Conservation (phyloP, 2,797 vertebrate genomes). For the Nyctalus aviator region DNA sequence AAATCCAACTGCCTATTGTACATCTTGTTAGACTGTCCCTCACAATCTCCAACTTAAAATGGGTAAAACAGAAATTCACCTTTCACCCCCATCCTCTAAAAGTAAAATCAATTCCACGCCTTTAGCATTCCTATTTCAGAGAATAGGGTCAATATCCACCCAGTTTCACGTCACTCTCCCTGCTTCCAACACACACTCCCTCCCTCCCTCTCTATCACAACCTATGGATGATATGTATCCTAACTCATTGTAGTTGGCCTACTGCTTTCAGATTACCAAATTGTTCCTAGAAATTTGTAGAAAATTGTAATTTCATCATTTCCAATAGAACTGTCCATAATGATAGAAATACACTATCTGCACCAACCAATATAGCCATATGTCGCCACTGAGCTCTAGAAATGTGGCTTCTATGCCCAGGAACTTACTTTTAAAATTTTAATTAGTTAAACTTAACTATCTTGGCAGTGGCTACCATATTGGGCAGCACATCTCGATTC, state of each 20-base stretch:
- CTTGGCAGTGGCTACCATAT: not conserved
- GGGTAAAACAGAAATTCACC: not conserved
- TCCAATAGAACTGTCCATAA: not conserved
- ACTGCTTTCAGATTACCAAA: not conserved
- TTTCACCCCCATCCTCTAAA: not conserved
- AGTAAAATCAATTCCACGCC: not conserved
- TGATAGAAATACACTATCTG: not conserved
- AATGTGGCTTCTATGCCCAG: not conserved
- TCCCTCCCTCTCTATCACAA: not conserved
- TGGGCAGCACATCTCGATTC: not conserved
- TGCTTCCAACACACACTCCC: no score
- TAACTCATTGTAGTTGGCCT: not conserved
- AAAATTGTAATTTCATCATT: not conserved
- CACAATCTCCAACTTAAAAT: not conserved
- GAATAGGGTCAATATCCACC: not conserved
- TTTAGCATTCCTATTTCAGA: not conserved
- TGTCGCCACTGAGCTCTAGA: not conserved
- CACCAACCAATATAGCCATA: not conserved
- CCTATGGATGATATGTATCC: not conserved
- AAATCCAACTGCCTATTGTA: not conserved
- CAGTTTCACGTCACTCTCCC: not conserved
- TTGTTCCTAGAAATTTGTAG: slow-evolving; percentile 20
- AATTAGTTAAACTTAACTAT: not conserved
- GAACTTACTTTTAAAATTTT: not conserved
- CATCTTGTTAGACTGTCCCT: not conserved